phyloP scores from a whole-genome alignment of 2,888 invertebrate genomes.

The Melinopterus prodromus region DNA sequence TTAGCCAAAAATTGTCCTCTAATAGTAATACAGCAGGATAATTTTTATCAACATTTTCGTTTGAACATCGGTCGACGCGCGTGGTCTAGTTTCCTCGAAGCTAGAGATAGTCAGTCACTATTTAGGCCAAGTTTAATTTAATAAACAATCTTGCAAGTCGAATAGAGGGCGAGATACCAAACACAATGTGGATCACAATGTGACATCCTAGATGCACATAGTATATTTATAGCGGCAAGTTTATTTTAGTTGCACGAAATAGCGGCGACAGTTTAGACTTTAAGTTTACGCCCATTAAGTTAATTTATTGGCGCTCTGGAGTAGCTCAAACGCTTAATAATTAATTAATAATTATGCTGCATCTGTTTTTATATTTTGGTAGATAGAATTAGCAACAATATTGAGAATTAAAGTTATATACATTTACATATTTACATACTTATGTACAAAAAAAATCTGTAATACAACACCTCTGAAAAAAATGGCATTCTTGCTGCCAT shows the following conservation, averaged over 20 bases:
- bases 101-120: neutral
- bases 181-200: conserved; percentile 4
- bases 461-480: too few species aligned
- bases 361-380: too few species aligned
- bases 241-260: neutral
- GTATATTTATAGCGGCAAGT: neutral
- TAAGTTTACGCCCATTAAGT: neutral
- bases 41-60: too few species aligned
- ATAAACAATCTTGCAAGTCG: neutral
- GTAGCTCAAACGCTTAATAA: neutral
- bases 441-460: too few species aligned
- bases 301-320: neutral
- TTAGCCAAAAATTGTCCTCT: too few species aligned
- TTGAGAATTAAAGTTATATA: too few species aligned
- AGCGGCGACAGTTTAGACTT: neutral
- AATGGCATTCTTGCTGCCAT: neutral
- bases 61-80: neutral
- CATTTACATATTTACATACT: too few species aligned
- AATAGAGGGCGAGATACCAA: conserved; percentile 4
- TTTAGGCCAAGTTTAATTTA: neutral
- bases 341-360: too few species aligned
- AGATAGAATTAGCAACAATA: too few species aligned
- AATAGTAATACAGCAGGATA: too few species aligned
- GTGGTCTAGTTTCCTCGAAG: neutral
- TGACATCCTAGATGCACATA: neutral